A percentile compares a stretch with the other conserved stretches of the same genome.
Evolutionary conservation across 2,888 invertebrate species (phyloP).

Genomic region (Acleris cristana): DNA sequence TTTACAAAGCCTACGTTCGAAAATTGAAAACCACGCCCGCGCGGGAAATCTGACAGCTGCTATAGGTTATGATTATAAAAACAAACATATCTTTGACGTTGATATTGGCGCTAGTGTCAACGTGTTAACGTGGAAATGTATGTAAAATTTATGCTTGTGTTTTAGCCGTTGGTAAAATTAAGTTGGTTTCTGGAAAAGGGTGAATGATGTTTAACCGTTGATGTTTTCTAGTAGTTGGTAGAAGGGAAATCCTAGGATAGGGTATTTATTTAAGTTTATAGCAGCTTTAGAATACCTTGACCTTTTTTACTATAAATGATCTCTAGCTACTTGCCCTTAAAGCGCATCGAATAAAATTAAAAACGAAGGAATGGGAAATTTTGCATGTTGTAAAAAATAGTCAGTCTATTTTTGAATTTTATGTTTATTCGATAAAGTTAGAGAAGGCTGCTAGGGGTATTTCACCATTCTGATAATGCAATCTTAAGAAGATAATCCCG

Average conservation of each 20-base stretch:
- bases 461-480: too few relatives aligned
- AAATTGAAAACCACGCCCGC: constrained; percentile 47
- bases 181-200: neutral
- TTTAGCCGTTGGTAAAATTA: neutral
- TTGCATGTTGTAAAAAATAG: too few relatives aligned
- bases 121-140: neutral
- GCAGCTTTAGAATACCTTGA: too few relatives aligned
- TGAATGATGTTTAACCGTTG: neutral
- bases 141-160: neutral
- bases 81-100: constrained; percentile 2
- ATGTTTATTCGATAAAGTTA: too few relatives aligned
- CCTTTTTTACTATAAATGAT: too few relatives aligned
- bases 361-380: too few relatives aligned
- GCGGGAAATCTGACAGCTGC: constrained; percentile 71
- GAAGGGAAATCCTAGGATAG: neutral
- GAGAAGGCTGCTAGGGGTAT: too few relatives aligned
- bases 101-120: neutral
- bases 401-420: too few relatives aligned
- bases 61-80: constrained; percentile 31
- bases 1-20: constrained; percentile 41
- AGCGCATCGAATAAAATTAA: too few relatives aligned
- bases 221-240: neutral
- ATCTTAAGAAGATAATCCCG: too few relatives aligned
- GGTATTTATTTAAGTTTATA: too few relatives aligned
- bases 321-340: too few relatives aligned